Conservation (phyloP, 2,888 invertebrate species). For the Caenorhabditis becei region DNA sequence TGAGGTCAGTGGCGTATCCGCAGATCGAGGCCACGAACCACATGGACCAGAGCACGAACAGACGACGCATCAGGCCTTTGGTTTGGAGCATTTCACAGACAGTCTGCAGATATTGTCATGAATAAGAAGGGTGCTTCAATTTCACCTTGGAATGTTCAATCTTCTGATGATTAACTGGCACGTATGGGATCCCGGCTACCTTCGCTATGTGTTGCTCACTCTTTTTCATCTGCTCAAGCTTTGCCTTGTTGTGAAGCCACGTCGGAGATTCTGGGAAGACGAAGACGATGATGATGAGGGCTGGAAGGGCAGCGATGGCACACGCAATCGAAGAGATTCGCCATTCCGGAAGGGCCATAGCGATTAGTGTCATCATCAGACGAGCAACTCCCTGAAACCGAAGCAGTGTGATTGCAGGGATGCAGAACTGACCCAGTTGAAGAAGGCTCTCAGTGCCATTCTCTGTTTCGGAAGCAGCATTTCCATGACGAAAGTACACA, state of each 20-base stretch:
- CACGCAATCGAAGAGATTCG: conserved; percentile 75
- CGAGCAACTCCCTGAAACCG: conserved; percentile 72
- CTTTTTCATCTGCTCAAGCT: conserved; percentile 74
- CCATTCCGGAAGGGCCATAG: conserved; percentile 78
- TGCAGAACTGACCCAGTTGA: conserved; percentile 82
- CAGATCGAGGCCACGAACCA: conserved; percentile 79
- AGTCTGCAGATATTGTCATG: conserved; percentile 46
- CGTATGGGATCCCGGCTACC: conserved; percentile 75
- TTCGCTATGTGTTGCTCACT: conserved; percentile 77
- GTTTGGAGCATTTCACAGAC: conserved; percentile 72
- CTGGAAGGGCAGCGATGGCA: conserved; percentile 76
- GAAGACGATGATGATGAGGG: conserved; percentile 77
- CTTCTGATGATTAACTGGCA: conserved; percentile 72
- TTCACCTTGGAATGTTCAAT: conserved; percentile 73
- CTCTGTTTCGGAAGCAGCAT: conserved; percentile 80
- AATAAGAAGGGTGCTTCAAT: not conserved
- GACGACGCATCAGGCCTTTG: conserved; percentile 69
- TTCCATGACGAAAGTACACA: conserved; percentile 81
- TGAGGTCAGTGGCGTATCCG: conserved; percentile 80
- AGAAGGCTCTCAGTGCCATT: conserved; percentile 80
- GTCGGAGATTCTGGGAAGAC: conserved; percentile 81
- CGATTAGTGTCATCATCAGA: conserved; percentile 77
- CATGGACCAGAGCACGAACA: conserved; percentile 80
- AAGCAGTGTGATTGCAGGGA: too few relatives aligned
- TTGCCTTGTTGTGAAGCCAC: conserved; percentile 78